Base-by-base conservation (phyloP, 2,888 invertebrate species). In the Carterocephalus palaemon region DNA sequence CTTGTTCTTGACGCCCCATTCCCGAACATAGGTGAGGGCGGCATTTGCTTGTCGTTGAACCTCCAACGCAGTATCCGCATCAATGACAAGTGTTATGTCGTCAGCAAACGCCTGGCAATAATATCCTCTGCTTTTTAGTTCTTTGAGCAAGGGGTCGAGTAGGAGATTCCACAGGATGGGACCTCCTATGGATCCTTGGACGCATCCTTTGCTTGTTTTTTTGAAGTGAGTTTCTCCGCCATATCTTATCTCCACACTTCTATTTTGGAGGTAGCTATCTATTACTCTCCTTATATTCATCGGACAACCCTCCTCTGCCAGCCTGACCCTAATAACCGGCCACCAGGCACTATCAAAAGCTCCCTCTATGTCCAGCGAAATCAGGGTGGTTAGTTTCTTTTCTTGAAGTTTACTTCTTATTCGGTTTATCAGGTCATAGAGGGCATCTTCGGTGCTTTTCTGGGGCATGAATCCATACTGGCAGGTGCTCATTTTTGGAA, bases 321-420 rank as follows among this genome's bases (percentile, higher is more conserved):
- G 46, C 19, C 46, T 9, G 6, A 23, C 17, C 15, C 12, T 29
- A 7, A 51, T 47, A 1, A 41, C 47, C 1, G 51, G 53, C 50
- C 50, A 53, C 48, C 45, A 47, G 2, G 47, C 41, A 26, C 26
- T 31, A 7, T 48, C 48, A 22, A 48, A 48, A 6, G 59, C 63
- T 9, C 51, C 48, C 46, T 52, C 50, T 50, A 53, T 53, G 24
- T 54, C 54, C n/a, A n/a, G n/a, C n/a, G n/a, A n/a, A n/a, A n/a
- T n/a, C n/a, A n/a, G n/a, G n/a, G n/a, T n/a, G n/a, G n/a, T n/a
- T n/a, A n/a, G n/a, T n/a, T n/a, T n/a, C n/a, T n/a, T n/a, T n/a
- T n/a, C n/a, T n/a, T n/a, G n/a, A n/a, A n/a, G n/a, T n/a, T n/a
- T n/a, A n/a, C n/a, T n/a, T n/a, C n/a, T n/a, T n/a, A n/a, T n/a